Percentiles rank a stretch among this genome's conserved stretches.
phyloP scores from a whole-genome alignment of 2,888 invertebrate genomes.

The Pinctada fucata region DNA sequence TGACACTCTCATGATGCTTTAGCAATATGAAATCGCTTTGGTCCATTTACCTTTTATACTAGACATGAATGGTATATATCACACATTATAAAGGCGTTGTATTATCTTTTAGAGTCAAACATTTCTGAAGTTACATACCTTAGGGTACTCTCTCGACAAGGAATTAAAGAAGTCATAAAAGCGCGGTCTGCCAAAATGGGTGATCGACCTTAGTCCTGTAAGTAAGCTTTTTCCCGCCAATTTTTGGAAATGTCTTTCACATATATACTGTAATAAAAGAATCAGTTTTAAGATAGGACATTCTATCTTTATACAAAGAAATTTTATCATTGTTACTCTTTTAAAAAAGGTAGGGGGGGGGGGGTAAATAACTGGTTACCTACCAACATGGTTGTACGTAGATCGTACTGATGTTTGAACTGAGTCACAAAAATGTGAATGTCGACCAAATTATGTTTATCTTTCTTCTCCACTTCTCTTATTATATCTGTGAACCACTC shows the following conservation, averaged over 20 bases:
- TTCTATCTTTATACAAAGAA: too few species aligned
- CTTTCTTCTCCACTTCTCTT: conserved; percentile 80
- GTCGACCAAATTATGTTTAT: conserved; percentile 79
- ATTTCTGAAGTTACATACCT: conserved; percentile 39
- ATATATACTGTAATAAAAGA: conserved; percentile 78
- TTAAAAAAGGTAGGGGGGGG: too few species aligned
- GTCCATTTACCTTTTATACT: too few species aligned
- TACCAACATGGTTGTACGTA: conserved; percentile 82
- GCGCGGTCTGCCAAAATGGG: conserved; percentile 82
- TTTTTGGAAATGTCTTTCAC: conserved; percentile 82
- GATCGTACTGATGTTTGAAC: conserved; percentile 82
- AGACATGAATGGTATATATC: too few species aligned
- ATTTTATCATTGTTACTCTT: too few species aligned
- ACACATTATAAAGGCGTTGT: too few species aligned
- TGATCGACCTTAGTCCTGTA: conserved; percentile 81
- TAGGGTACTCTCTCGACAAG: conserved; percentile 78
- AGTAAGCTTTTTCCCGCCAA: conserved; percentile 81
- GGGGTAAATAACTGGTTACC: conserved; percentile 21
- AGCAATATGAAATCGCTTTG: too few species aligned
- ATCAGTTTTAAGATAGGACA: too few species aligned
- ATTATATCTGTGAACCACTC: conserved; percentile 83
- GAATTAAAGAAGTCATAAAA: conserved; percentile 80
- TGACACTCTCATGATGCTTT: too few species aligned
- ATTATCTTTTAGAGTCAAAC: too few species aligned
- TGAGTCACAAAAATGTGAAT: conserved; percentile 83